These are phyloP conservation scores for Cavia porcellus DNA, from an alignment of 2,113 vertebrate genomes.

Conservation along the genomic window DNA sequence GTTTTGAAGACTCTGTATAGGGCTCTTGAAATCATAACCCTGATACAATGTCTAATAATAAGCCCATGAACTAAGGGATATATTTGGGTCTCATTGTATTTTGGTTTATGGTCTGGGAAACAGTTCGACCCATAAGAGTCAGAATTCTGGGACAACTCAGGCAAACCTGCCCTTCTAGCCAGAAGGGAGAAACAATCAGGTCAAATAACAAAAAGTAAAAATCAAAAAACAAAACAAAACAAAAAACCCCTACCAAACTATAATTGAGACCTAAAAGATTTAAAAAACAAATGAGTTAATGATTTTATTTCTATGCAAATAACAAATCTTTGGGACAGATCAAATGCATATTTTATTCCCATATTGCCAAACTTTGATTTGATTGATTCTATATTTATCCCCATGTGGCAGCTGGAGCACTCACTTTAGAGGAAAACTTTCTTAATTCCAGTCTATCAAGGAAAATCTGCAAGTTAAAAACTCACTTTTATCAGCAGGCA, in stretches of 20 bases:
- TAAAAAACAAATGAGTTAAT: constrained; percentile 77
- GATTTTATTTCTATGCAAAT: constrained; percentile 83
- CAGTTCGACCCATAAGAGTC: background rate
- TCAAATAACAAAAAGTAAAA: constrained; percentile 15
- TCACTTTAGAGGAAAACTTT: constrained; percentile 84
- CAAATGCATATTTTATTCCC: constrained; percentile 78
- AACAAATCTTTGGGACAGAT: constrained; percentile 71
- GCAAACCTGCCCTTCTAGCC: background rate
- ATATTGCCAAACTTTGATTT: constrained; percentile 88
- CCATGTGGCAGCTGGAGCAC: constrained; percentile 85
- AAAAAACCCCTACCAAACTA: background rate
- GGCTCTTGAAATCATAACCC: background rate
- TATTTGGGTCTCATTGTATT: background rate
- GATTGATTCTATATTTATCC: constrained; percentile 88
- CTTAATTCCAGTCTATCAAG: constrained; percentile 87
- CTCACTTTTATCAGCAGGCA: constrained; percentile 89
- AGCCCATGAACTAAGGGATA: background rate
- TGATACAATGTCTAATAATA: background rate
- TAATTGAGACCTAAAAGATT: constrained; percentile 73
- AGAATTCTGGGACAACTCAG: constrained; percentile 31
- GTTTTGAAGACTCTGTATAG: background rate
- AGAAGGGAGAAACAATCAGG: constrained; percentile 64
- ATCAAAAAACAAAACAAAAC: background rate
- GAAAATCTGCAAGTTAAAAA: constrained; percentile 90
- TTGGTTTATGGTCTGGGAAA: background rate